A percentile compares a stretch with the other conserved stretches of the same genome.
Conservation (phyloP, 2,113 vertebrate genomes). For the Chiloscyllium plagiosum region DNA sequence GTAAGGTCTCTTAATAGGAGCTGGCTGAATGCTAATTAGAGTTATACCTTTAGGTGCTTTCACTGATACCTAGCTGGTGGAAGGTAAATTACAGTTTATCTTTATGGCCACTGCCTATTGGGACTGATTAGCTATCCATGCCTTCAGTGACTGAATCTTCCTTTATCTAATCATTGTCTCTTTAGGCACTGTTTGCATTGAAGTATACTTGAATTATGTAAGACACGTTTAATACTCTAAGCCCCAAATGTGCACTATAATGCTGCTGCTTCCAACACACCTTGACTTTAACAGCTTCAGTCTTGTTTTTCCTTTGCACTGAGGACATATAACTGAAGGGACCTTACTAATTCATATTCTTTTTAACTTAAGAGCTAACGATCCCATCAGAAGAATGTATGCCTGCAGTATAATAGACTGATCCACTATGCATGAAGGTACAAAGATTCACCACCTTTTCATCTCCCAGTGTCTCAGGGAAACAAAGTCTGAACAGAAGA, state of each 20-base stretch:
- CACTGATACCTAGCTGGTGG: background rate
- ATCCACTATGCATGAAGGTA: background rate
- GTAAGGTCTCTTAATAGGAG: slow-evolving; percentile 2
- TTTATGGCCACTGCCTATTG: background rate
- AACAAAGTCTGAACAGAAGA: background rate
- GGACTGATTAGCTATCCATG: slow-evolving; percentile 10
- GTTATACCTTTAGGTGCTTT: slow-evolving; percentile 10
- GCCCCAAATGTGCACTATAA: background rate
- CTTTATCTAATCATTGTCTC: background rate
- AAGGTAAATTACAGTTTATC: slow-evolving; percentile 7
- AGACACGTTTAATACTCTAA: background rate
- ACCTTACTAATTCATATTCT: slow-evolving; percentile 15
- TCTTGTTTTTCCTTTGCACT: background rate
- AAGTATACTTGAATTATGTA: slow-evolving; percentile 14
- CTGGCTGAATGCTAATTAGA: slow-evolving; percentile 24
- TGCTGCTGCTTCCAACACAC: background rate
- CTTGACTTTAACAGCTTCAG: background rate
- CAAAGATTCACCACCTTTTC: background rate
- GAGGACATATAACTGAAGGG: background rate
- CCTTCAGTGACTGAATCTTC: background rate
- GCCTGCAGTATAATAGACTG: background rate
- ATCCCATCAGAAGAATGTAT: background rate
- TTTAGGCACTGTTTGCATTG: background rate
- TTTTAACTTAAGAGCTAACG: background rate
- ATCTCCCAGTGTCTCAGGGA: background rate